Evolutionary conservation across 1,140 invertebrate species (phyloP).

Genomic region (Oedothorax gibbosus): DNA sequence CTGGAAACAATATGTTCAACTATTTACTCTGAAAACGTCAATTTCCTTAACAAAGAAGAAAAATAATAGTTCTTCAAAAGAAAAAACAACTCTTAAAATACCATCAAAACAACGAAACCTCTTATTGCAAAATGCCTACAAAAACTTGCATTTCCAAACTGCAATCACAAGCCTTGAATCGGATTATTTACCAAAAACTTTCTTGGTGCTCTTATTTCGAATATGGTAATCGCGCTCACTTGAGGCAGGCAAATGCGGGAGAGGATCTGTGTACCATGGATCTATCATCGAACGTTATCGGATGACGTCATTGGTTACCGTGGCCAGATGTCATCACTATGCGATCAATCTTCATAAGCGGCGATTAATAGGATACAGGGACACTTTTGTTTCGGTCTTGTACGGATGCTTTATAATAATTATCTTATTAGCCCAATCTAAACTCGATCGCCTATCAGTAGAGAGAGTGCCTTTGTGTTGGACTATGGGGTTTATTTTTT

Average conservation of each 20-base stretch:
- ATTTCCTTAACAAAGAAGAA: too few relatives aligned
- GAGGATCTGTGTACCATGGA: conserved; percentile 7
- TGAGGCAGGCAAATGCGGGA: background rate
- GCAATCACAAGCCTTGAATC: too few relatives aligned
- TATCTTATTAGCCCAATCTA: conserved; percentile 38
- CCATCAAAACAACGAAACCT: too few relatives aligned
- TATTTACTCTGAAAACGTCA: too few relatives aligned
- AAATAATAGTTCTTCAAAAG: too few relatives aligned
- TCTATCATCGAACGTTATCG: conserved; percentile 57
- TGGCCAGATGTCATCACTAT: conserved; percentile 44
- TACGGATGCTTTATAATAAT: conserved; percentile 25
- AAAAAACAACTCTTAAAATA: too few relatives aligned
- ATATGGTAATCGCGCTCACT: conserved; percentile 27
- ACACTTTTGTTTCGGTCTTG: conserved; percentile 48
- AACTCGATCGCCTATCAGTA: conserved; percentile 16
- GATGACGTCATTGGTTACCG: conserved; percentile 45
- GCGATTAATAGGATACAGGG: conserved; percentile 46
- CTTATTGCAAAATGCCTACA: too few relatives aligned
- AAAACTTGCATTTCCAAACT: too few relatives aligned
- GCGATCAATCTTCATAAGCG: conserved; percentile 56
- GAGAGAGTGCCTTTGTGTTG: background rate
- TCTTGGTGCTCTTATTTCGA: conserved; percentile 7
- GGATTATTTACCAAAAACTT: too few relatives aligned
- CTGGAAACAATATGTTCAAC: too few relatives aligned
- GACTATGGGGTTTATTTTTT: too few relatives aligned